Percentiles rank a stretch among this genome's conserved stretches.
Conservation (phyloP, 92 coral and sea anemone species). For the Isaurus tuberculatus region DNA sequence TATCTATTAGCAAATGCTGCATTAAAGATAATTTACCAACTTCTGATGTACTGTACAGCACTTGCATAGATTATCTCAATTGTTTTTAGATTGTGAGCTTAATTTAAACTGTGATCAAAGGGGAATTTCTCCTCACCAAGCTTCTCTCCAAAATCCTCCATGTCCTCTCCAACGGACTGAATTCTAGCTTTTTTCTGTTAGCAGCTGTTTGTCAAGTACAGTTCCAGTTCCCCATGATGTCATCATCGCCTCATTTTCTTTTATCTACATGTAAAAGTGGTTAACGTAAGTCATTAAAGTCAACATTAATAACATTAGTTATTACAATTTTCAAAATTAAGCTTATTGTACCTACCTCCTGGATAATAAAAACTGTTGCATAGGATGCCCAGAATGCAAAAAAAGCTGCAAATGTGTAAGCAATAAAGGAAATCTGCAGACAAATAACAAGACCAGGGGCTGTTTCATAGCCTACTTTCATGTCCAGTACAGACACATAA, state of each 20-base stretch:
- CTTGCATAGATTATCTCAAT: too few relatives aligned
- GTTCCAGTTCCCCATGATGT: slow-evolving; percentile 31
- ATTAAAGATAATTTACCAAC: too few relatives aligned
- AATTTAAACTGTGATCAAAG: slow-evolving; percentile 2
- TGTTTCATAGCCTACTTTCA: slow-evolving; percentile 32
- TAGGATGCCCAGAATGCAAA: slow-evolving; percentile 44
- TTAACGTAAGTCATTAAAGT: not conserved
- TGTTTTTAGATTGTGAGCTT: slow-evolving; percentile 3
- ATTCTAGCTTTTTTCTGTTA: not conserved
- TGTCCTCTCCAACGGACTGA: not conserved
- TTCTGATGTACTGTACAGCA: too few relatives aligned
- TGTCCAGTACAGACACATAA: slow-evolving; percentile 40
- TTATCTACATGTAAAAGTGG: not conserved
- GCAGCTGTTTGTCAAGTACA: slow-evolving; percentile 18
- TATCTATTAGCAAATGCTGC: too few relatives aligned
- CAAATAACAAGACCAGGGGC: slow-evolving; percentile 22
- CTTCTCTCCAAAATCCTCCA: not conserved
- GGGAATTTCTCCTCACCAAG: slow-evolving; percentile 18
- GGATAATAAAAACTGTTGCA: slow-evolving; percentile 41
- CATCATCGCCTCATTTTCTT: not conserved
- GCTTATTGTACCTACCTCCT: slow-evolving; percentile 15
- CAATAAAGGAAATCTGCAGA: slow-evolving; percentile 23
- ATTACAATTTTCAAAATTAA: not conserved
- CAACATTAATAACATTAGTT: not conserved
- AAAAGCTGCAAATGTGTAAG: slow-evolving; percentile 33